phyloP scores from a whole-genome alignment of 1,140 invertebrate species.

The Mamestra configurata region DNA sequence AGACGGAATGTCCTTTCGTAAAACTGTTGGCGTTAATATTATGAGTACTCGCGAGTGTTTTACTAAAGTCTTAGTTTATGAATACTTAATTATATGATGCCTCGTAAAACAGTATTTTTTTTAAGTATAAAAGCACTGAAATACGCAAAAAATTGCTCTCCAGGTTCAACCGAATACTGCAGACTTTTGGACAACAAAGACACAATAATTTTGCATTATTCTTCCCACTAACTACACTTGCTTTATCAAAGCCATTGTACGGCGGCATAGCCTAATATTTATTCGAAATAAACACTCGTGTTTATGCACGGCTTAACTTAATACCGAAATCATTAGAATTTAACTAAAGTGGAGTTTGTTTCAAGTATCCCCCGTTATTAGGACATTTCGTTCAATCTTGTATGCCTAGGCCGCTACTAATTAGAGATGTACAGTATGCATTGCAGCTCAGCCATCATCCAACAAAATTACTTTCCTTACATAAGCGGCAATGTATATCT shows the following conservation, averaged over 20 bases:
- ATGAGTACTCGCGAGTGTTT: not conserved
- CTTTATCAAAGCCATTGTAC: constrained; percentile 19
- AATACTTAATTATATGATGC: not conserved
- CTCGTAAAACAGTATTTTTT: no score
- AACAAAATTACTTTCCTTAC: not conserved
- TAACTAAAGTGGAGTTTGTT: constrained; percentile 64
- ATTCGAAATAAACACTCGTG: constrained; percentile 50
- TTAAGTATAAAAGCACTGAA: no score
- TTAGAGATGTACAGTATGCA: not conserved
- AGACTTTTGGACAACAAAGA: not conserved
- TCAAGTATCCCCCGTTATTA: constrained; percentile 55
- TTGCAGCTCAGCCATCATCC: not conserved
- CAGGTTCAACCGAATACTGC: not conserved
- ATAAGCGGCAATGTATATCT: constrained; percentile 50
- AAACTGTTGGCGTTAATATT: constrained; percentile 6
- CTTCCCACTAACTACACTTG: not conserved
- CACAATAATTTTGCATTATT: not conserved
- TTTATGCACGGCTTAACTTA: constrained; percentile 63
- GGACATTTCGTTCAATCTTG: not conserved
- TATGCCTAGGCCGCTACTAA: not conserved
- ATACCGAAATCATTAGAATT: constrained; percentile 64
- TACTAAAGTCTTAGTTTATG: not conserved
- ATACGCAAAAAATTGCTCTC: no score
- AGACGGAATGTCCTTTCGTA: constrained; percentile 6
- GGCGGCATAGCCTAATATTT: constrained; percentile 26